Base-by-base conservation (phyloP, 1,140 invertebrate genomes). In the Drosophila guanche region DNA sequence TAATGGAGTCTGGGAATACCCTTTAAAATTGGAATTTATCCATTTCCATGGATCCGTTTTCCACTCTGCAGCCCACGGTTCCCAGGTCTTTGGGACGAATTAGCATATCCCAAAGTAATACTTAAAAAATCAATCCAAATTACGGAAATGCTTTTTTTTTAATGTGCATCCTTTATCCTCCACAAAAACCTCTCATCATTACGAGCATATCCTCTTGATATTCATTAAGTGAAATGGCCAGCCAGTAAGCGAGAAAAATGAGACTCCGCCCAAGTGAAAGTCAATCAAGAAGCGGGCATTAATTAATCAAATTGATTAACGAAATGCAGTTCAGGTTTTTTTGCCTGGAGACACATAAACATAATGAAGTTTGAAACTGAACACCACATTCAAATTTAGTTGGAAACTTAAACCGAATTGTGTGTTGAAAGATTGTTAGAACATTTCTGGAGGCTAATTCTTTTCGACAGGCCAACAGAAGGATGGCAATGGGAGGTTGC, bases 261-360 rank as follows among this genome's bases (percentile, higher is more conserved):
- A 20, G 27, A 47, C 37, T 60, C 48, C 52, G 23, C 53, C 33
- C 37, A 55, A 89, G 83, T 76, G 84, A 88, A 88, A 88, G 83
- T 89, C 83, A 89, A 88, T 88, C 76, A 89, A 37, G 10, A 37
- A 37, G 12, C 33, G 81, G 66, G 75, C 66, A 84, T 72, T 85
- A 37, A 88, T 89, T 84, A 89, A 89, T 88, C 83, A 88, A 83
- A 69, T 47, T 71, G 66, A 67, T 60, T 61, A 69, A 69, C 78
- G 46, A 72, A 79, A 73, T 69, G 73, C 78, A 81, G 57, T 59
- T 60, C 33, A n/a, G 41, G 43, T 23, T 47, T 33, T 20, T 65
- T 65, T 65, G n/a, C 48, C 48, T 33, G 0, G 3, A 56, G 53
- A 56, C 62, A 40, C 29, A 23, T n/a, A 50, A 22, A 10, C 40